Evolutionary conservation across 2,888 invertebrate genomes (phyloP).

Genomic region (Oscheius onirici): DNA sequence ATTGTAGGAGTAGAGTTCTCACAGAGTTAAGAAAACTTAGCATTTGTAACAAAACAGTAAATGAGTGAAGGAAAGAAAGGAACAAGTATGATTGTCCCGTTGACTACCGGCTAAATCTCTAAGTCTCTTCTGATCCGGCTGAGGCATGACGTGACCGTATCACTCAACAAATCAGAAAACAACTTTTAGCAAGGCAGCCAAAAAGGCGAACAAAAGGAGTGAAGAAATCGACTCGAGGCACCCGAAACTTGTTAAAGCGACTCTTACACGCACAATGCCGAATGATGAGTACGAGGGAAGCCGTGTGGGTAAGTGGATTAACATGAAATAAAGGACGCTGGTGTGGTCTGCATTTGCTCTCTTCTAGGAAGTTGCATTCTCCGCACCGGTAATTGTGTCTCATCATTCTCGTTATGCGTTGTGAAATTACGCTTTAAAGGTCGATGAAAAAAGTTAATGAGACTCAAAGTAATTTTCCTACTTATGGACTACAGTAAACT

Average conservation of each 20-base stretch:
- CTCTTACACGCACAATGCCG: conserved; percentile 19
- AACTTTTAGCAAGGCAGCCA: neutral
- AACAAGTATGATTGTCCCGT: no score
- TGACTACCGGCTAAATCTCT: no score
- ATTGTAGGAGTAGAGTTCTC: no score
- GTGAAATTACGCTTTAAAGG: neutral
- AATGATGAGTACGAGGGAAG: conserved; percentile 27
- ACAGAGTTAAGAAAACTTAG: no score
- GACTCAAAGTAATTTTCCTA: neutral
- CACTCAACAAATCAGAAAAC: neutral
- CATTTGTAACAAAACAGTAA: no score
- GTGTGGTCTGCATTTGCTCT: neutral
- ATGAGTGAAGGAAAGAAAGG: no score
- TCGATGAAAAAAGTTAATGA: neutral
- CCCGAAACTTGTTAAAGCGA: conserved; percentile 22
- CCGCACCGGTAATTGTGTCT: neutral
- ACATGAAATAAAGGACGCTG: conserved; percentile 7
- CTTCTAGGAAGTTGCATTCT: neutral
- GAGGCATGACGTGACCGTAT: no score
- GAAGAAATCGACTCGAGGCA: conserved; percentile 15
- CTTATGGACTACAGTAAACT: neutral
- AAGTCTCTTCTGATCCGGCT: no score
- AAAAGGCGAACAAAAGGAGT: conserved; percentile 3
- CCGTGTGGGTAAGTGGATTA: conserved; percentile 20
- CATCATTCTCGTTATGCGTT: neutral